A percentile compares a stretch with the other conserved stretches of the same genome.
phyloP scores from a whole-genome alignment of 2,888 invertebrate genomes.

The Brachynemurus nebulosus region DNA sequence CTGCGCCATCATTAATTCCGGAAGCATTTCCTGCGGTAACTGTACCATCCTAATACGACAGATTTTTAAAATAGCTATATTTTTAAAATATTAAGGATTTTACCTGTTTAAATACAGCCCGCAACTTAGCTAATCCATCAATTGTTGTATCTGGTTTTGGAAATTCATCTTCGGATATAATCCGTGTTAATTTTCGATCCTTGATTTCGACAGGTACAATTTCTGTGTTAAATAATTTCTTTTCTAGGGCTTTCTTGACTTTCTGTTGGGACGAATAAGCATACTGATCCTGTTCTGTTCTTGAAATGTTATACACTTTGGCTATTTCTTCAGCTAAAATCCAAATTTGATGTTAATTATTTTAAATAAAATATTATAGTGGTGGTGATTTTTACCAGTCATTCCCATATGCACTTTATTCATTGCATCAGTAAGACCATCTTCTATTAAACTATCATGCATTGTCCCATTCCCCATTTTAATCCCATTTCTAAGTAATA shows the following conservation, averaged over 20 bases:
- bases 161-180: constrained; percentile 51
- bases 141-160: constrained; percentile 46
- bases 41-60: constrained; percentile 39
- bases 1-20: constrained; percentile 80
- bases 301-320: constrained; percentile 44
- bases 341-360: too few relatives aligned
- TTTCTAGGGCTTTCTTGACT: constrained; percentile 43
- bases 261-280: constrained; percentile 54
- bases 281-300: constrained; percentile 56
- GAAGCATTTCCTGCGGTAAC: constrained; percentile 72
- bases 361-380: too few relatives aligned
- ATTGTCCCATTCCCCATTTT: constrained; percentile 52
- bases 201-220: constrained; percentile 49
- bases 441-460: constrained; percentile 49
- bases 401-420: constrained; percentile 63
- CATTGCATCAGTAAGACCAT: constrained; percentile 66
- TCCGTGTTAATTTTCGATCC: constrained; percentile 31
- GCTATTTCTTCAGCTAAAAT: constrained; percentile 61
- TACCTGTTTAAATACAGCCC: constrained; percentile 46
- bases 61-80: not conserved
- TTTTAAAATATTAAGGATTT: not conserved
- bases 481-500: constrained; percentile 44
- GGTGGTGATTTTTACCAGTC: too few relatives aligned
- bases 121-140: constrained; percentile 45
- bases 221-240: constrained; percentile 53